Evolutionary conservation across 2,113 vertebrate genomes (phyloP).

Genomic region (Terrapene triunguis): DNA sequence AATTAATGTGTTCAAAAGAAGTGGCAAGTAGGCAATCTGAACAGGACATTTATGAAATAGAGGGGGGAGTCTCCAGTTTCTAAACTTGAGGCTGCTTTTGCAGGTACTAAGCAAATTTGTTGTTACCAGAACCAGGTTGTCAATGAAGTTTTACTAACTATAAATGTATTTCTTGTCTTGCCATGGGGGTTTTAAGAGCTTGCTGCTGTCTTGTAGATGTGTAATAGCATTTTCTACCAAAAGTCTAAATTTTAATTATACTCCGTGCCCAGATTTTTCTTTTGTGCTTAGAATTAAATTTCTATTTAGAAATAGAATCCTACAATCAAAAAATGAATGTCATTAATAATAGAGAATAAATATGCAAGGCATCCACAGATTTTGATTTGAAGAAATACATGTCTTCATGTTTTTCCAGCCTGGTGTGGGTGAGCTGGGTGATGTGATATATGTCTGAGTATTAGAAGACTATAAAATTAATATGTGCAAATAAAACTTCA

Average conservation of each 20-base stretch:
- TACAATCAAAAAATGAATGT: background rate
- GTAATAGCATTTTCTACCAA: no score
- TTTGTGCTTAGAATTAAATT: background rate
- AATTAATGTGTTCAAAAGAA: background rate
- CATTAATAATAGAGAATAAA: background rate
- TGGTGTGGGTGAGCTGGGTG: background rate
- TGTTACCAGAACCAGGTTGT: background rate
- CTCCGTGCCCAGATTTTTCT: background rate
- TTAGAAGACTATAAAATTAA: background rate
- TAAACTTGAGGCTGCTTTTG: background rate
- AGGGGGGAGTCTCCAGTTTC: background rate
- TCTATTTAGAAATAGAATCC: background rate
- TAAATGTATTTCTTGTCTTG: background rate
- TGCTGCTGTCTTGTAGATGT: no score
- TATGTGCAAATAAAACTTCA: background rate
- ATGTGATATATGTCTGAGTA: background rate
- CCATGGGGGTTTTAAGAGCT: no score
- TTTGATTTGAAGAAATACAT: background rate
- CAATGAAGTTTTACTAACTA: background rate
- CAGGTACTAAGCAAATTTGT: background rate
- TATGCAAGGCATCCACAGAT: background rate
- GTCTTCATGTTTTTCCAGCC: background rate
- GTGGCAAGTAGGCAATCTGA: no score
- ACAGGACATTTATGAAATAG: background rate
- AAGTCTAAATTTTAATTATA: background rate